Percentiles rank a stretch among this genome's conserved stretches.
These are phyloP conservation scores for Drosophila atripex DNA, from an alignment of 2,888 invertebrate genomes.

Conservation along the genomic window DNA sequence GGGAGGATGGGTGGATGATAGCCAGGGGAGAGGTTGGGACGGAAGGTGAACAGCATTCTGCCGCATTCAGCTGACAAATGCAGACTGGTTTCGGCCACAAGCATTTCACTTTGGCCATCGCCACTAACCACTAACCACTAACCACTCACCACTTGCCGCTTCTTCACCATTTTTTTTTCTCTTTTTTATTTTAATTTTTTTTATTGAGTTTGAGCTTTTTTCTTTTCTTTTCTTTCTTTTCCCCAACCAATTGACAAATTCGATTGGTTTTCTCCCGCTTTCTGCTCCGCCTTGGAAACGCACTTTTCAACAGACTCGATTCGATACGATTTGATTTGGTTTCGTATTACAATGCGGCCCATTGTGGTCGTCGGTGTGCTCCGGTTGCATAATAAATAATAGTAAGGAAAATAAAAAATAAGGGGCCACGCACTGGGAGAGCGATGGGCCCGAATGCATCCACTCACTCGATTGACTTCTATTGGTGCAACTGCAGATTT, in stretches of 20 bases:
- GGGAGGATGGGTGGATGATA: neutral
- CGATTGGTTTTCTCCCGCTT: slow-evolving; percentile 24
- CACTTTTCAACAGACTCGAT: slow-evolving; percentile 37
- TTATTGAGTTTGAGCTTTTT: neutral
- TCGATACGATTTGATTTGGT: slow-evolving; percentile 41
- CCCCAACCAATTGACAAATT: slow-evolving; percentile 25
- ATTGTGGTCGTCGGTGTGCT: slow-evolving; percentile 18
- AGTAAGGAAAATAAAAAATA: slow-evolving; percentile 6
- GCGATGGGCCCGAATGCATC: slow-evolving; percentile 46
- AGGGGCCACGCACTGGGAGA: slow-evolving; percentile 13
- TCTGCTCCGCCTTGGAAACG: slow-evolving; percentile 38
- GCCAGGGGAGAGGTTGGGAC: neutral
- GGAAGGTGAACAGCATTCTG: slow-evolving; percentile 40
- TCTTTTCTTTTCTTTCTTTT: neutral
- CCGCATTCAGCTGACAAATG: slow-evolving; percentile 2
- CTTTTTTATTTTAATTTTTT: neutral
- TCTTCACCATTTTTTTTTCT: slow-evolving; percentile 15
- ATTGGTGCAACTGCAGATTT: neutral
- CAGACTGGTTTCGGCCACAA: slow-evolving; percentile 22
- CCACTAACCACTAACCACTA: no score
- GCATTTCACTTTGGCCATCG: slow-evolving; percentile 36
- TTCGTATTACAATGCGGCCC: slow-evolving; percentile 53
- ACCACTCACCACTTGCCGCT: neutral
- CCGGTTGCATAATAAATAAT: slow-evolving; percentile 55
- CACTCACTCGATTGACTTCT: slow-evolving; percentile 20